Conservation (phyloP, 2,888 invertebrate species). For the Lochmaea capreae region DNA sequence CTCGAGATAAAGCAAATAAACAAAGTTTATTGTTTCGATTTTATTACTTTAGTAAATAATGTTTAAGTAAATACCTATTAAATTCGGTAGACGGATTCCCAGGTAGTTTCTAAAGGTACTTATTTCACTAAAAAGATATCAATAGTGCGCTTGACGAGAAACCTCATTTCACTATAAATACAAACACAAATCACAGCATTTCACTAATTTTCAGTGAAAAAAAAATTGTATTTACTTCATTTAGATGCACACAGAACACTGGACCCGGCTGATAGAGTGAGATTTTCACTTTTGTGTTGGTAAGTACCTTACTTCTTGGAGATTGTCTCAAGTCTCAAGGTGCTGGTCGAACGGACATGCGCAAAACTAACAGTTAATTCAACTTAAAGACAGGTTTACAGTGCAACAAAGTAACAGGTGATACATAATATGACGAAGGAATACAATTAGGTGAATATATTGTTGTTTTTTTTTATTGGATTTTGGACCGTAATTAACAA, state of each 20-base stretch:
- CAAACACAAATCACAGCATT: slow-evolving; percentile 22
- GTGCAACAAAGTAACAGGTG: slow-evolving; percentile 56
- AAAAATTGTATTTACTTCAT: slow-evolving; percentile 12
- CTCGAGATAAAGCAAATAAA: neutral
- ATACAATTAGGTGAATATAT: neutral
- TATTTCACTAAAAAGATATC: slow-evolving; percentile 37
- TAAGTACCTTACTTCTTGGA: slow-evolving; percentile 48
- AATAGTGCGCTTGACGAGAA: slow-evolving; percentile 44
- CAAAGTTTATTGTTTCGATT: neutral
- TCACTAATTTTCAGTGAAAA: slow-evolving; percentile 22
- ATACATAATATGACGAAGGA: slow-evolving; percentile 42
- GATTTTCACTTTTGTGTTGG: slow-evolving; percentile 59
- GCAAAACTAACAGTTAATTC: slow-evolving; percentile 59
- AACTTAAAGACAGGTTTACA: slow-evolving; percentile 62
- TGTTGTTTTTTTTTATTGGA: neutral
- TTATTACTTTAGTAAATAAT: neutral
- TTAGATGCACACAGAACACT: slow-evolving; percentile 31
- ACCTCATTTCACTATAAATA: slow-evolving; percentile 37
- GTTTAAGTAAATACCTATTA: slow-evolving; percentile 8
- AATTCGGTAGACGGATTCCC: neutral
- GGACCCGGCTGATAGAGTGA: slow-evolving; percentile 44
- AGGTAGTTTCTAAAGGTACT: slow-evolving; percentile 3
- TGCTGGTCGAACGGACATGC: slow-evolving; percentile 57
- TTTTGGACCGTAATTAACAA: neutral
- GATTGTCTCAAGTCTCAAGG: slow-evolving; percentile 63